phyloP scores from a whole-genome alignment of 2,888 invertebrate genomes.

The Pimpla rufipes region DNA sequence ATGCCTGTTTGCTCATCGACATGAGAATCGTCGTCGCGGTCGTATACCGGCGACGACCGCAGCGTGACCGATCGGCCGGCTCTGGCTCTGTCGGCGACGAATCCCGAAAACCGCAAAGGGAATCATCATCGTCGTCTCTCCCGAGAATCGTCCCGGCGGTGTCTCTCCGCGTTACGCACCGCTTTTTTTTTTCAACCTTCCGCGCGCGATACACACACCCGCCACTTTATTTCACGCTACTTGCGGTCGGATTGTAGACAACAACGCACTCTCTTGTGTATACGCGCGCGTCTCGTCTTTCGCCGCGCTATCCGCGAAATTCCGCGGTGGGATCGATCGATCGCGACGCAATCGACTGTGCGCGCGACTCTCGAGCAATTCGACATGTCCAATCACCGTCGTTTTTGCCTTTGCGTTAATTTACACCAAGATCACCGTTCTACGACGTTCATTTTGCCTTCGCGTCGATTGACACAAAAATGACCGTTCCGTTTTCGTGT shows the following conservation, averaged over 20 bases:
- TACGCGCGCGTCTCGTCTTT: too few relatives aligned
- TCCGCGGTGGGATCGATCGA: constrained; percentile 18
- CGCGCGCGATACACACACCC: background rate
- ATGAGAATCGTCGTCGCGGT: constrained; percentile 36
- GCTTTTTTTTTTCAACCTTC: background rate
- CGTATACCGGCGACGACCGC: constrained; percentile 18
- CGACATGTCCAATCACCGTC: too few relatives aligned
- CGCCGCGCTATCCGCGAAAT: constrained; percentile 11
- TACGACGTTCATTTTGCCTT: too few relatives aligned
- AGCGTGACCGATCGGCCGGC: constrained; percentile 12
- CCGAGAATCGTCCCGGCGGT: constrained; percentile 15
- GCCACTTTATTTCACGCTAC: constrained; percentile 40
- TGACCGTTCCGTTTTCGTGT: too few relatives aligned
- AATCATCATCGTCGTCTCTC: constrained; percentile 27
- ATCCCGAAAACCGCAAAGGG: constrained; percentile 52
- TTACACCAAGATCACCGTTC: too few relatives aligned
- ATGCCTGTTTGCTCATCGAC: constrained; percentile 55
- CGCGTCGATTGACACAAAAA: too few relatives aligned
- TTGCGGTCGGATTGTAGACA: constrained; percentile 44
- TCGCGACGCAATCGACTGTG: background rate
- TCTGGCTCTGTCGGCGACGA: constrained; percentile 28
- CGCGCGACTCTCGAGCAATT: too few relatives aligned
- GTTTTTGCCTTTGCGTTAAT: too few relatives aligned
- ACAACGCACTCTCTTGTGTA: background rate
- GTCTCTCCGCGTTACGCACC: constrained; percentile 10